These are phyloP conservation scores for Syrrhaptes paradoxus DNA, from an alignment of 2,113 vertebrate genomes.

Conservation along the genomic window DNA sequence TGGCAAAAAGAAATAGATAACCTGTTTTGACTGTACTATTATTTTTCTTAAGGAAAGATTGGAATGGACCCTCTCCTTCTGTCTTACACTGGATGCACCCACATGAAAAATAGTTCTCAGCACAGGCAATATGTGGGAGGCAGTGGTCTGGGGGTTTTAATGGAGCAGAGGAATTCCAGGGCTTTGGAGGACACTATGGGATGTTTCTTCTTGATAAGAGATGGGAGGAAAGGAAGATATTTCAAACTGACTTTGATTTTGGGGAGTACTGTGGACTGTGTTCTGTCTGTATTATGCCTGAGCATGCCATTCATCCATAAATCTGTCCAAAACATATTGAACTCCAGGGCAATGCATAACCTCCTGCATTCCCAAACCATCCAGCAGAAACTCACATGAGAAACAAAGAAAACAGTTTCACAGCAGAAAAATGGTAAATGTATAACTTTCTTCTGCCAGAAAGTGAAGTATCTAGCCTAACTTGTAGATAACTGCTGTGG, in stretches of 20 bases:
- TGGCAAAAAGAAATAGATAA: background rate
- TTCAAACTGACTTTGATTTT: conserved; percentile 60
- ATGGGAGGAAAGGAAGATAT: conserved; percentile 51
- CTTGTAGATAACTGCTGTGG: background rate
- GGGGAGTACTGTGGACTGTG: conserved; percentile 14
- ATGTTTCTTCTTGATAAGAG: conserved; percentile 60
- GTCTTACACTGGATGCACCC: background rate
- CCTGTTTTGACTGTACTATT: background rate
- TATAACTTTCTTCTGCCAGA: background rate
- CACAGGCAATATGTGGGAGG: background rate
- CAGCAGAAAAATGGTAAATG: background rate
- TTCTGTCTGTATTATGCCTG: conserved; percentile 47
- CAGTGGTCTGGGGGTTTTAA: conserved; percentile 52
- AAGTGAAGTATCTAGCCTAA: background rate
- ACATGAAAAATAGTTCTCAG: background rate
- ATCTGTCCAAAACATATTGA: conserved; percentile 49
- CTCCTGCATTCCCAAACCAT: conserved; percentile 26
- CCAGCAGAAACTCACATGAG: background rate
- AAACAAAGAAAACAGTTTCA: background rate
- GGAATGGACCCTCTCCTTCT: background rate
- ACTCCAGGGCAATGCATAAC: conserved; percentile 54
- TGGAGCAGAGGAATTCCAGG: conserved; percentile 50
- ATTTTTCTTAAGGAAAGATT: background rate
- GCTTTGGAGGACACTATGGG: conserved; percentile 3
- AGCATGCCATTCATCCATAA: conserved; percentile 57